A percentile compares a stretch with the other conserved stretches of the same genome.
Conservation (phyloP, 2,113 vertebrate species). For the Salvator merianae region DNA sequence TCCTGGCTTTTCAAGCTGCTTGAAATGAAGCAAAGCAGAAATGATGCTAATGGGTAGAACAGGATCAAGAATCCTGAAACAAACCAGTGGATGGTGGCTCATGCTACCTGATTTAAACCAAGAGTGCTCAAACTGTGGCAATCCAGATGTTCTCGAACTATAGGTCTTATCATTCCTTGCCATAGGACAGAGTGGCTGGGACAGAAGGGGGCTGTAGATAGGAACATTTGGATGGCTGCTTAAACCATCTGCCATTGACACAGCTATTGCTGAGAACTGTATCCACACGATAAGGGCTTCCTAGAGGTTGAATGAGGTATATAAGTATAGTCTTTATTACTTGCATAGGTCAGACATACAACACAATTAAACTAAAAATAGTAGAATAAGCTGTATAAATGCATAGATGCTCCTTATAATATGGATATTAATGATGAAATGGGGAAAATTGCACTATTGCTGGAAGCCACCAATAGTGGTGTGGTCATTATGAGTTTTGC, state of each 20-base stretch:
- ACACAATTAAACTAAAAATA: no score
- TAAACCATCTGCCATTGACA: not conserved
- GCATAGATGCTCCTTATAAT: not conserved
- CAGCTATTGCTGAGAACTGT: not conserved
- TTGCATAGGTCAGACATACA: no score
- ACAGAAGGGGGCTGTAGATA: no score
- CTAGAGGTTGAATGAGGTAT: no score
- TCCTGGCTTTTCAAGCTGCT: constrained; percentile 14
- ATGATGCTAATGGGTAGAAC: constrained; percentile 36
- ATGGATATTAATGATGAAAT: not conserved
- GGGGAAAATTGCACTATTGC: not conserved
- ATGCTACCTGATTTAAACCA: constrained; percentile 7
- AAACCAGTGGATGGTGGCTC: constrained; percentile 39
- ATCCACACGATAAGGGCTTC: no score
- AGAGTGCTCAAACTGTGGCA: no score
- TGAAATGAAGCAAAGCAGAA: constrained; percentile 31
- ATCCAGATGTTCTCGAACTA: no score
- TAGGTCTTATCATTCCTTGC: no score
- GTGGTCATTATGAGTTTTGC: not conserved
- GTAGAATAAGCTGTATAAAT: not conserved
- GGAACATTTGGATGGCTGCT: no score
- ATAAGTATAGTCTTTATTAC: no score
- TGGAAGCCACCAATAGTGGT: not conserved
- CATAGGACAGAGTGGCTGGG: no score
- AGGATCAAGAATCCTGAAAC: constrained; percentile 10